phyloP scores from a whole-genome alignment of 2,888 invertebrate species.

The Achlya flavicornis region DNA sequence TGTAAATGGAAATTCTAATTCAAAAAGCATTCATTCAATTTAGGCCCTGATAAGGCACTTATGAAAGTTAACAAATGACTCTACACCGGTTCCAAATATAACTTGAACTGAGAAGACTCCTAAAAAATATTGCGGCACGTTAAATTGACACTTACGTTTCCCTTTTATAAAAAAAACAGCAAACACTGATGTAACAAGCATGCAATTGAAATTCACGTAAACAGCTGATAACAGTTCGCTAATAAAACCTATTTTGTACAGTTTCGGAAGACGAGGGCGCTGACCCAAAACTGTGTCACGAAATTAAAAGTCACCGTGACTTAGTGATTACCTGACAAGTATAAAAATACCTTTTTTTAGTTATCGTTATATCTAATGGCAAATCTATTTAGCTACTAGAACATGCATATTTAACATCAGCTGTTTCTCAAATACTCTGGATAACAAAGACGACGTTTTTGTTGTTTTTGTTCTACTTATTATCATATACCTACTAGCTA shows the following conservation, averaged over 20 bases:
- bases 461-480: no score
- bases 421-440: no score
- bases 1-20: no score
- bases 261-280: conserved; percentile 51
- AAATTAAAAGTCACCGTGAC: conserved; percentile 61
- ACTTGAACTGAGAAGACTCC: no score
- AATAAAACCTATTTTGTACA: conserved; percentile 40
- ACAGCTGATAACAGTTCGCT: conserved; percentile 44
- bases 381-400: neutral
- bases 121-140: no score
- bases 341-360: conserved; percentile 18
- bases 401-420: no score
- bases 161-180: neutral
- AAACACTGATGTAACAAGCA: conserved; percentile 11
- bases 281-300: conserved; percentile 61
- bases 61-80: no score
- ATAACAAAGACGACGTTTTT: no score
- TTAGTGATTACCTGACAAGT: conserved; percentile 35
- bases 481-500: no score
- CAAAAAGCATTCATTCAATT: no score
- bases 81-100: no score
- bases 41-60: no score
- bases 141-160: neutral
- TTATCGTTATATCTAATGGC: neutral
- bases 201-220: conserved; percentile 17